Evolutionary conservation across 2,888 invertebrate species (phyloP), one percentile per base, ranked within the genome.

Genomic region (Conomelus anceps): DNA sequence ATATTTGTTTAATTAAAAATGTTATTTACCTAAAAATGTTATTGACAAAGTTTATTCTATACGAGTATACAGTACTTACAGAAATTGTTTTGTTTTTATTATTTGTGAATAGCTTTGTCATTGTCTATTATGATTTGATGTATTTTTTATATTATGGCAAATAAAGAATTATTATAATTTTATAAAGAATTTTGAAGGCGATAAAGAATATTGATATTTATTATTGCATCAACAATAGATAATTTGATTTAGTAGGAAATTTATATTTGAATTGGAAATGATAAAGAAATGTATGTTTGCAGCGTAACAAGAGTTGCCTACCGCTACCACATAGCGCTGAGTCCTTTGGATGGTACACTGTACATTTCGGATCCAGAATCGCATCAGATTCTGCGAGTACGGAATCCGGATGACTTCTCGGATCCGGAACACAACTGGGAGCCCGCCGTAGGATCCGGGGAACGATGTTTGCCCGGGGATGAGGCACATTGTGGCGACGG

Each of bases 401-500:
- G 97, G 85, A 96, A 97, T 92, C 96, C 96, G 0, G 96, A 96
- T 90, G 98, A 98, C 93, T 97, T 96, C 92, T 95, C 95, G 84
- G 97, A 98, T 92, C 98, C 98, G 0, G 98, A 98, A 92, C 96
- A 96, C 92, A 99, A 99, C 93, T 98, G 98, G 97, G 98, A 99
- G 93, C 96, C 98, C 0, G 96, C 98, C 9, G 99, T 99, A 0
- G 99, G 99, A 0, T 98, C 98, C 0, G 99, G 99, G 0, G 94
- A 94, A 91, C 95, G 98, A 91, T 99, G 99, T 93, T 94, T 98
- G 3, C 98, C 98, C 0, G 98, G 98, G 1, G 98, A 98, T 93
- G 98, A 98, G 93, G 98, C 98, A 0, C 97, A 98, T 92, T 99
- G 99, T 93, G 99, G 99, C 0, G 99, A 99, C 92, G 98, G 98